Percentiles rank a stretch among this genome's conserved stretches.
These are phyloP conservation scores for Dicrurus megarhynchus DNA, from an alignment of 2,113 vertebrate genomes.

Conservation along the genomic window DNA sequence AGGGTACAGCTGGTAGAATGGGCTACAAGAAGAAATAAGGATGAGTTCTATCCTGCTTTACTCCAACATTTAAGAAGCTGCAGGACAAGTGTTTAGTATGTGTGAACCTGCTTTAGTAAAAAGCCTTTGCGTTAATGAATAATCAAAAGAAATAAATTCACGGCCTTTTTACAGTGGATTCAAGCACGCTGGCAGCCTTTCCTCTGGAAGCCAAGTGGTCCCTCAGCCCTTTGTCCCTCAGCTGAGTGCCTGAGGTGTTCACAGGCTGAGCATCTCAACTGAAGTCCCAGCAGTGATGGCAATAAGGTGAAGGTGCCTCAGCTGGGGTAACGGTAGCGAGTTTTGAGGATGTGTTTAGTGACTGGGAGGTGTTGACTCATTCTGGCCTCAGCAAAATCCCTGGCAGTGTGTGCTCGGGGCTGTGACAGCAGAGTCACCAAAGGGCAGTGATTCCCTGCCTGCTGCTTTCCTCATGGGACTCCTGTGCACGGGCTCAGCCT, in stretches of 20 bases:
- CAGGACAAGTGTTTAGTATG: neutral
- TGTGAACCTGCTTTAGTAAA: neutral
- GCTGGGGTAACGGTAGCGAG: neutral
- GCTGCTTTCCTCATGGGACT: neutral
- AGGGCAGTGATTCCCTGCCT: neutral
- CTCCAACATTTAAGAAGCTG: neutral
- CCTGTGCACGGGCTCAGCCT: neutral
- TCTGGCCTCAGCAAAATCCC: neutral
- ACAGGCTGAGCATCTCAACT: neutral
- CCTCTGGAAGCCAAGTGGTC: neutral
- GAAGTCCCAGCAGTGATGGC: neutral
- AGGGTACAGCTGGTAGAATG: neutral
- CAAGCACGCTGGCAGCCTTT: neutral
- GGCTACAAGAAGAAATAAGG: neutral
- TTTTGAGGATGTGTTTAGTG: neutral
- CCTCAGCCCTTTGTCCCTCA: neutral
- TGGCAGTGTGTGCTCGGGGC: neutral
- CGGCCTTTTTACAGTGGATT: neutral
- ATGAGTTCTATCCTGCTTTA: neutral
- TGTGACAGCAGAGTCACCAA: neutral
- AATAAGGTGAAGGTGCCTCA: accelerated
- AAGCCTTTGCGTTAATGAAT: neutral
- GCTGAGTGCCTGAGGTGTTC: neutral
- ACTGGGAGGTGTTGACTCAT: neutral
- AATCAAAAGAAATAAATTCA: neutral